Percentiles rank a stretch among this genome's conserved stretches.
Evolutionary conservation across 2,797 vertebrate species (phyloP).

Genomic region (Falco rusticolus): DNA sequence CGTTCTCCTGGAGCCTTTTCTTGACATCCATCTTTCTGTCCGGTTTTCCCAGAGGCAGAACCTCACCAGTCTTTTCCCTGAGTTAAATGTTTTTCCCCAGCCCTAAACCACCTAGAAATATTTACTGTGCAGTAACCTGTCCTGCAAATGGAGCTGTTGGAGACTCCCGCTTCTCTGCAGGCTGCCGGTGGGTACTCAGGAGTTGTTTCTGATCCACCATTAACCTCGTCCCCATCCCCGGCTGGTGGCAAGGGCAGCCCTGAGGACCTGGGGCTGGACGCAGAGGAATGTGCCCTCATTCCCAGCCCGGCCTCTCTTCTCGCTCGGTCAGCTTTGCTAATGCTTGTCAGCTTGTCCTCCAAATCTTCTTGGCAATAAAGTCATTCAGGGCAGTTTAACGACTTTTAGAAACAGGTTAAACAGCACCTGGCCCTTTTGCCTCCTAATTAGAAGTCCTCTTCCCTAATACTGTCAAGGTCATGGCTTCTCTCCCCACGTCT

Average conservation of each 20-base stretch:
- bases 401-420: neutral
- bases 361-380: neutral
- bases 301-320: neutral
- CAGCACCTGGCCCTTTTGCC: neutral
- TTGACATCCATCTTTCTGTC: neutral
- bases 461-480: neutral
- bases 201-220: neutral
- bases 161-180: fast-evolving
- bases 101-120: neutral
- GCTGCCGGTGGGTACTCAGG: neutral
- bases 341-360: neutral
- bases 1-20: neutral
- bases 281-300: fast-evolving
- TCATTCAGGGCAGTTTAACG: neutral
- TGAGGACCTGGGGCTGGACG: fast-evolving
- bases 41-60: neutral
- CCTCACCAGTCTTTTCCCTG: neutral
- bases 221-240: fast-evolving
- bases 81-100: neutral
- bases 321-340: neutral
- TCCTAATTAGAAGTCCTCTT: neutral
- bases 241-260: neutral
- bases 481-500: neutral
- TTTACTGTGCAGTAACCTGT: neutral
- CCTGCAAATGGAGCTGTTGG: neutral